Evolutionary conservation across 2,797 vertebrate genomes (phyloP).

Genomic region (Muraenolepis orangiensis): DNA sequence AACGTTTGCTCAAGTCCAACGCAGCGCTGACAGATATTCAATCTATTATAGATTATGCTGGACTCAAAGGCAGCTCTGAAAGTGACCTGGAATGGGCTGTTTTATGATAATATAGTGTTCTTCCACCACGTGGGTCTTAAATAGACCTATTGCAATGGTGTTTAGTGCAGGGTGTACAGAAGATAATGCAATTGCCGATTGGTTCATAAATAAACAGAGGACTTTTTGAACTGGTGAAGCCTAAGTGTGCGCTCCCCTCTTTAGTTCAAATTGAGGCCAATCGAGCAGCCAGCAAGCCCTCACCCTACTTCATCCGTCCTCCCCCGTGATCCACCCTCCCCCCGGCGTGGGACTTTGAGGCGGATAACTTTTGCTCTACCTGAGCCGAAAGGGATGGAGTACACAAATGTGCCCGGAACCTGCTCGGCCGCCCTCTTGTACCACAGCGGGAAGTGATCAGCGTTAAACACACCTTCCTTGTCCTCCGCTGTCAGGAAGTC

Average conservation of each 20-base stretch:
- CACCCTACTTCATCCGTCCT: background rate
- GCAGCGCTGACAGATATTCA: background rate
- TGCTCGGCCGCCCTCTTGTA: constrained; percentile 96
- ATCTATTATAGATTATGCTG: background rate
- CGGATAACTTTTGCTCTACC: constrained; percentile 61
- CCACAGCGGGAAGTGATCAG: constrained; percentile 99
- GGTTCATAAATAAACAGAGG: background rate
- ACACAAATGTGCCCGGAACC: constrained; percentile 92
- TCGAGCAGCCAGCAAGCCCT: background rate
- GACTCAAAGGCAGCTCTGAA: background rate
- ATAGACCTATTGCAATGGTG: background rate
- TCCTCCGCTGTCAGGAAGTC: constrained; percentile 95
- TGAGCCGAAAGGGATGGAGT: constrained; percentile 93
- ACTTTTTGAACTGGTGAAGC: background rate
- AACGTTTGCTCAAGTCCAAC: background rate
- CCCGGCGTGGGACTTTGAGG: background rate
- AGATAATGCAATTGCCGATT: background rate
- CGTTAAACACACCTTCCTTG: constrained; percentile 96
- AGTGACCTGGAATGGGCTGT: background rate
- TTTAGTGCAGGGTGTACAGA: background rate
- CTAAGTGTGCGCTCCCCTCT: background rate
- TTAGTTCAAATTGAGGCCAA: background rate
- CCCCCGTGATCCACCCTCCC: no score
- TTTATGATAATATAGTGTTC: constrained; percentile 1
- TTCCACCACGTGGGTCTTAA: background rate